These are phyloP conservation scores for Boloria euphrosyne DNA, from an alignment of 2,888 invertebrate genomes.

Conservation along the genomic window DNA sequence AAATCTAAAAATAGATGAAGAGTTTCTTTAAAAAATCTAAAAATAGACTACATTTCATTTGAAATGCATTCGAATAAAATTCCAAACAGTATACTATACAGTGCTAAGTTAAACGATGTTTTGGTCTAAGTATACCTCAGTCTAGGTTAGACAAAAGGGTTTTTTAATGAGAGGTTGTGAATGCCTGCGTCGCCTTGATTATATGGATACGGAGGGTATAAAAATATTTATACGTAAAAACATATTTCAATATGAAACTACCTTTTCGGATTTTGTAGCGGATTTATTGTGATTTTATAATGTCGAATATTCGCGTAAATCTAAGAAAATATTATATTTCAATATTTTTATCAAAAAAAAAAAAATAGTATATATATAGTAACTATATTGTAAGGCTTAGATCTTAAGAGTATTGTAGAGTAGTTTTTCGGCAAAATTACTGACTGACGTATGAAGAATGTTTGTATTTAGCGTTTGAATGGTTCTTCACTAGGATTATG, in stretches of 20 bases:
- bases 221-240: slow-evolving; percentile 5
- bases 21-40: neutral
- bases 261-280: too few relatives aligned
- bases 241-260: too few relatives aligned
- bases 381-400: neutral
- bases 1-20: neutral
- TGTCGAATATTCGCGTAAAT: too few relatives aligned
- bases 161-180: slow-evolving; percentile 36
- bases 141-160: slow-evolving; percentile 33
- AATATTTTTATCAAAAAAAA: too few relatives aligned
- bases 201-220: neutral
- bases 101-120: slow-evolving; percentile 20
- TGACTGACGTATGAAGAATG: too few relatives aligned
- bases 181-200: slow-evolving; percentile 15
- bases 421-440: too few relatives aligned
- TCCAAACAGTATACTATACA: neutral
- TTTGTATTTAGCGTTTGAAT: too few relatives aligned
- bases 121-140: slow-evolving; percentile 8
- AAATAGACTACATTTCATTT: slow-evolving; percentile 13
- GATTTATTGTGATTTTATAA: too few relatives aligned
- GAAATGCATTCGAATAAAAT: slow-evolving; percentile 7
- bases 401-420: neutral
- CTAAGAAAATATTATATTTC: too few relatives aligned
- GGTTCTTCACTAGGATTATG: too few relatives aligned
- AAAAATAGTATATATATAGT: too few relatives aligned